Evolutionary conservation across 2,797 vertebrate species (phyloP), one percentile per base, ranked within the genome.

Genomic region (Pantherophis alleghaniensis): DNA sequence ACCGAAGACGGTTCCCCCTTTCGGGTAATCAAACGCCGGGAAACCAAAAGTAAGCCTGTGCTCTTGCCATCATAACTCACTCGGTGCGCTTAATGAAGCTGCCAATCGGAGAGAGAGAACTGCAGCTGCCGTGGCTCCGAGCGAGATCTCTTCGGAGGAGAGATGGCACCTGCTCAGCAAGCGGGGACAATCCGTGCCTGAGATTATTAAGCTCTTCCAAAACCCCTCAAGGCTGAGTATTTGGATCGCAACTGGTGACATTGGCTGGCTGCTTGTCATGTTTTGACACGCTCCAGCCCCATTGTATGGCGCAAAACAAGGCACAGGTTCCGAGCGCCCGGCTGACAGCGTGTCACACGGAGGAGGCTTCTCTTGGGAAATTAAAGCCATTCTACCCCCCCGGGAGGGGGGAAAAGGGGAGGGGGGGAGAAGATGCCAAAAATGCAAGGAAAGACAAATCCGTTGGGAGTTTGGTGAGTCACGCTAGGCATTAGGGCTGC

Each of bases 311-410:
- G 92, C 57, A 22, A 92, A 93, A 95, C 9, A 86, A 94, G 91
- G 79, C 0, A 0, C 95, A 91, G 93, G 93, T 26, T 86, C 88
- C 91, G 86, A 94, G 90, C 86, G 89, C 88, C 91, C 86, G 0
- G 6, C 93, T 37, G 90, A 51, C 94, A 94, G 92, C 37, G 1
- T 32, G 93, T 94, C 95, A 93, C 92, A 88, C 91, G 66, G 16
- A 9, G 74, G 74, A 95, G 87, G 32, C 37, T 56, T 91, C 96
- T 94, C 96, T 90, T 74, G 96, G 96, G 96, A 96, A 97, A 96
- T 96, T 93, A 96, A 95, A 96, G 55, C 92, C 26, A 26, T 9
- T 94, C 92, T 86, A 94, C 89, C 94, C 96, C 86, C 86, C 56
- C 0, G 0, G 63, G 86, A 56, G 86, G 92, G 74, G 60, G 32